Evolutionary conservation across 2,113 vertebrate genomes (phyloP).

Genomic region (Tautogolabrus adspersus): DNA sequence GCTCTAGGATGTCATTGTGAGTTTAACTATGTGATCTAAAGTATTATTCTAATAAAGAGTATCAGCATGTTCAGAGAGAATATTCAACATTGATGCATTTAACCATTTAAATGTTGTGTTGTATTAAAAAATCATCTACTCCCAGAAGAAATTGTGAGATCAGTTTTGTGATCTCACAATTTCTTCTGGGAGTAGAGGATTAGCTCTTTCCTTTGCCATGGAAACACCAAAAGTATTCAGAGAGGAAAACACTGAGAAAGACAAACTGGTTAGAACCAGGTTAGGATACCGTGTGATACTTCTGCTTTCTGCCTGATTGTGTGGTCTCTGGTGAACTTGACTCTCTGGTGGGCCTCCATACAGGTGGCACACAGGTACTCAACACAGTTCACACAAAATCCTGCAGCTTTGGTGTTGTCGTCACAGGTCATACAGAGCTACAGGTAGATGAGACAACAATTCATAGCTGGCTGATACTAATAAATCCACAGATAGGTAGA

Average conservation of each 20-base stretch:
- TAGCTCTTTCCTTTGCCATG: background rate
- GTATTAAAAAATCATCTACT: too few relatives aligned
- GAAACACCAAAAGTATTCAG: slow-evolving; percentile 8
- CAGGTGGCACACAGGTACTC: slow-evolving; percentile 96
- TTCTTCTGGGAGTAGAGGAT: too few relatives aligned
- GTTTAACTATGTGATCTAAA: too few relatives aligned
- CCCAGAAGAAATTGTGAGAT: too few relatives aligned
- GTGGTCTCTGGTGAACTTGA: slow-evolving; percentile 97
- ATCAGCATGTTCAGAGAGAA: background rate
- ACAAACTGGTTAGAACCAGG: background rate
- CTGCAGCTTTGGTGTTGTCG: slow-evolving; percentile 93
- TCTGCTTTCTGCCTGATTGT: slow-evolving; percentile 93
- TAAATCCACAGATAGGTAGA: background rate
- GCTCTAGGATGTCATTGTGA: too few relatives aligned
- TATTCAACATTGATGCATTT: too few relatives aligned
- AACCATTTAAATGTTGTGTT: too few relatives aligned
- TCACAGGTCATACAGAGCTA: slow-evolving; percentile 95
- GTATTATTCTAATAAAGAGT: too few relatives aligned
- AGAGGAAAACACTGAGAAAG: background rate
- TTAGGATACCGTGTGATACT: slow-evolving; percentile 86
- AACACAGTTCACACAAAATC: slow-evolving; percentile 94
- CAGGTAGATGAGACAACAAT: slow-evolving; percentile 19
- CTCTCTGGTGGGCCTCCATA: slow-evolving; percentile 94
- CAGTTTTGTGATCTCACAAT: background rate
- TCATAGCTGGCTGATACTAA: background rate